A percentile compares a stretch with the other conserved stretches of the same genome.
These are phyloP conservation scores for Norana najaformis DNA, from an alignment of 2,888 invertebrate genomes.

Conservation along the genomic window DNA sequence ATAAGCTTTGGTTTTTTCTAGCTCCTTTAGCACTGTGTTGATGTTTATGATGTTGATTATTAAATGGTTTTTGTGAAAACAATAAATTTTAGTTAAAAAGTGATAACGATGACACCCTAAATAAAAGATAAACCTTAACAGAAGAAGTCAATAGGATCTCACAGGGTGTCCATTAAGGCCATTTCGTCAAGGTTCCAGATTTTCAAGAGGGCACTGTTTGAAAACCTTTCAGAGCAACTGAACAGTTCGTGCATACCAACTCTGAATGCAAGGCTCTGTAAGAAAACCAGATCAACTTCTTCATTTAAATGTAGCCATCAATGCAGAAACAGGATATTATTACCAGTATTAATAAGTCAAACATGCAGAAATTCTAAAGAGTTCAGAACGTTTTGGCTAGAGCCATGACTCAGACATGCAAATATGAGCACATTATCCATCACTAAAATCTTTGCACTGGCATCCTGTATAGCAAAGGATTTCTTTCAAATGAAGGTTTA, in stretches of 20 bases:
- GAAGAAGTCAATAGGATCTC: conserved; percentile 49
- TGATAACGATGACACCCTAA: background rate
- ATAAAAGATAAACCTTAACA: background rate
- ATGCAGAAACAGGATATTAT: too few species aligned
- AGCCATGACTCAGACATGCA: too few species aligned
- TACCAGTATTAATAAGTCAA: too few species aligned
- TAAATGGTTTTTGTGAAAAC: background rate
- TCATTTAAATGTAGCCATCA: too few species aligned
- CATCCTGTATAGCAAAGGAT: too few species aligned
- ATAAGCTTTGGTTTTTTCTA: background rate
- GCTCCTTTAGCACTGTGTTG: background rate
- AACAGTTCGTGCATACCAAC: conserved; percentile 82
- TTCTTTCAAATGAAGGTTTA: too few species aligned
- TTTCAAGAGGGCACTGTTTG: conserved; percentile 69
- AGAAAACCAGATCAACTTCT: background rate
- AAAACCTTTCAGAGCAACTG: conserved; percentile 65
- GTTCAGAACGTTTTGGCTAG: too few species aligned
- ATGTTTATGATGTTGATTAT: background rate
- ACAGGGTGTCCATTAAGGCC: conserved; percentile 91
- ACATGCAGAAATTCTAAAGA: too few species aligned
- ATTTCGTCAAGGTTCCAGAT: conserved; percentile 95
- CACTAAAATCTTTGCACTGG: too few species aligned
- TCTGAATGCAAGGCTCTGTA: conserved; percentile 78
- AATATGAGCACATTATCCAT: too few species aligned
- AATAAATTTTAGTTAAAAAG: background rate